Evolutionary conservation across 2,888 invertebrate species (phyloP), one percentile per base, ranked within the genome.

Genomic region (Acanthoscelides obtectus): DNA sequence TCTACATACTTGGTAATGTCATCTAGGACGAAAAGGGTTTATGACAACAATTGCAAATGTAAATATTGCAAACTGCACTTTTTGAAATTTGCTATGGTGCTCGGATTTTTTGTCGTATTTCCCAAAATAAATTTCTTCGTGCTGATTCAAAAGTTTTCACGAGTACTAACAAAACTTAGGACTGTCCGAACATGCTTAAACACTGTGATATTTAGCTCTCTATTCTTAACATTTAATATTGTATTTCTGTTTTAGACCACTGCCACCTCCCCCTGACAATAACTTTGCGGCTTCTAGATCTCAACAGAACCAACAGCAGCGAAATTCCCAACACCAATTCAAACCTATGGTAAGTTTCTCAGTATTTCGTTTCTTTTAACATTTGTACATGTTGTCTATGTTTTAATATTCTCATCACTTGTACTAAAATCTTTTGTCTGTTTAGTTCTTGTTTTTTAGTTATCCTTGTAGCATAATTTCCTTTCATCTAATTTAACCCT

Each of bases 251-350:
- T 77, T 71, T 25, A 93, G 94, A 85, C 95, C 95, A 74, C 88
- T 95, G 82, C 95, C 95, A 68, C 94, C 95, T 22, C 94, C 94
- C 72, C 94, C 94, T 19, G 90, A 93, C 81, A 93, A 89, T 74
- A 81, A 82, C 75, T 81, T 82, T 80, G 89, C 88, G 73, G 88
- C 88, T 77, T 82, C 85, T n/a, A 82, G 86, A 78, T 83, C 85
- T 69, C 85, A 84, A 77, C 81, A 82, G 76, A 80, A 84, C 78
- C 93, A 92, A 69, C 93, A 92, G 75, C 95, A 94, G 83, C 90
- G 95, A 77, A 94, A 93, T 83, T 94, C 94, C 68, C 91, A 92
- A 83, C 93, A 94, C 84, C 90, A 94, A 83, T 95, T 95, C 87
- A 95, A 94, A 86, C 95, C 95, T 78, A 94, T 94, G 94, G 94